phyloP scores from a whole-genome alignment of 2,113 vertebrate genomes.

The Leptobrachium ailaonicum region DNA sequence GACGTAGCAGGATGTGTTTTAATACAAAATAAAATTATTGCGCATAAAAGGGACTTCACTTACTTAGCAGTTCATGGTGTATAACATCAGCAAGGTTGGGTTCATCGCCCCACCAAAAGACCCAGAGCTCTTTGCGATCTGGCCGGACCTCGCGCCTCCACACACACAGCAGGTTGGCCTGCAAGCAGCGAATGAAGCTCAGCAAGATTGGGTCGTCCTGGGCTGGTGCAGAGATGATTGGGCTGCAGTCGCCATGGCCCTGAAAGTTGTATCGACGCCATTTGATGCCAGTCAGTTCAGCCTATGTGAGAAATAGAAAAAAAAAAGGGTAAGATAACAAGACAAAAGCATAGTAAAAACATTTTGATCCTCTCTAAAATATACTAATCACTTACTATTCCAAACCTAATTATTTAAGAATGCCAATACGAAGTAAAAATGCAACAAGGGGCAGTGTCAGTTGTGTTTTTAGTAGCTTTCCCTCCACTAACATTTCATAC shows the following conservation, averaged over 20 bases:
- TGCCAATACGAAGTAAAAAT: too few relatives aligned
- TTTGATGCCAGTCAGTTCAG: slow-evolving; percentile 98
- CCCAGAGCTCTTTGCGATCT: slow-evolving; percentile 91
- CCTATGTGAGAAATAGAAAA: slow-evolving; percentile 62
- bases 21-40: too few relatives aligned
- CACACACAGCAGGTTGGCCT: slow-evolving; percentile 94
- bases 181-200: slow-evolving; percentile 95
- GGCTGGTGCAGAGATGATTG: slow-evolving; percentile 94
- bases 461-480: too few relatives aligned
- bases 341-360: too few relatives aligned
- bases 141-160: slow-evolving; percentile 94
- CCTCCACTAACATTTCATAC: too few relatives aligned
- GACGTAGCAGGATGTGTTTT: too few relatives aligned
- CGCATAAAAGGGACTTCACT: slow-evolving; percentile 54
- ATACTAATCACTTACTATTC: too few relatives aligned
- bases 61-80: slow-evolving; percentile 93
- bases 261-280: slow-evolving; percentile 97
- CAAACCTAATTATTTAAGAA: too few relatives aligned
- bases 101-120: slow-evolving; percentile 99
- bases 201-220: slow-evolving; percentile 96
- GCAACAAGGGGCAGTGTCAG: too few relatives aligned
- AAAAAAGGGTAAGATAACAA: background rate
- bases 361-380: too few relatives aligned
- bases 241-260: slow-evolving; percentile 90
- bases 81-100: slow-evolving; percentile 91